Base-by-base conservation (phyloP, 37 sponge, comb jelly and placozoan species). In the Ephydatia muelleri region DNA sequence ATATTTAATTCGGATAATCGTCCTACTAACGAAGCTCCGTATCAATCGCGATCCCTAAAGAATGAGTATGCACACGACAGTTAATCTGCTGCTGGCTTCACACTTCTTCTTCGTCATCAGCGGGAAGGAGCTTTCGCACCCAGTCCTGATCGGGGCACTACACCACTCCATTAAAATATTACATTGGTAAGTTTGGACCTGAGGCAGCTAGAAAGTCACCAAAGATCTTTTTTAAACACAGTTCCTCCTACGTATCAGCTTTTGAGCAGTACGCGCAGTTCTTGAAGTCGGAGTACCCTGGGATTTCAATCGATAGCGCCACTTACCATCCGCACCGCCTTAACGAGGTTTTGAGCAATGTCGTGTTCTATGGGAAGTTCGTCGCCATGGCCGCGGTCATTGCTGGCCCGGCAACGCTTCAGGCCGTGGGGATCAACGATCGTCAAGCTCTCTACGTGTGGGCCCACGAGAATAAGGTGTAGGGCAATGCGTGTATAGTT, bases 381-480 rank as follows among this genome's bases (percentile, higher is more conserved):
- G 86, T 49, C 3, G 29, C 81, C 23, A 30, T 90, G 27, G 70
- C 88, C 21, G 27, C 91, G 21, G 38, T 88, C 25, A 36, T 88
- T 34, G 92, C 82, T 28, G 93, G 89, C 3, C 90, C 94, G n/a
- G 80, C 67, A 25, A 49, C 57, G 0, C 84, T 93, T 9, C 75
- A 67, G 26, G 49, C 26, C 34, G 38, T 94, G 27, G 92, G 92
- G 14, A 83, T 91, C 16, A 43, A 84, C 49, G 71, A 91, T 21
- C 86, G 82, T 49, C 95, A 88, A 29, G 21, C 67, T 19, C 79
- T 84, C 16, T 91, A 81, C 74, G 76, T 77, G 29, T 94, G 95
- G 95, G 85, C 91, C 14, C 88, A 91, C 67, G 95, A 94, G 38
- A 94, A 94, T 70, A 94, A 94, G 83, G 94, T 93, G 76, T 36